These are phyloP conservation scores for Helogale parvula DNA, from an alignment of 2,113 vertebrate genomes.

Conservation along the genomic window DNA sequence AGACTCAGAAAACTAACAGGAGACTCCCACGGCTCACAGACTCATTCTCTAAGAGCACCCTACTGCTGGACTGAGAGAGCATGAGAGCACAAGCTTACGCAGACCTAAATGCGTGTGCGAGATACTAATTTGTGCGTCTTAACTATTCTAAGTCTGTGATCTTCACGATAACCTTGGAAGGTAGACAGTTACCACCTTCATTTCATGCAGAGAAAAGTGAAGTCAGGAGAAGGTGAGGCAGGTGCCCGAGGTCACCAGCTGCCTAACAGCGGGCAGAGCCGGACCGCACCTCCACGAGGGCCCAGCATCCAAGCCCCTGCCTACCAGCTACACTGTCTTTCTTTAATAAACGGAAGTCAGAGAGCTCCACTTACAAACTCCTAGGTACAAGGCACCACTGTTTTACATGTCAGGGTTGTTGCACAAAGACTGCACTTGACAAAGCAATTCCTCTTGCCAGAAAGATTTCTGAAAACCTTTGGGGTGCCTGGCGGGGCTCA, in stretches of 20 bases:
- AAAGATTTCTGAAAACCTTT: neutral
- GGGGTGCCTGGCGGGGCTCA: too few relatives aligned
- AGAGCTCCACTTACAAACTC: neutral
- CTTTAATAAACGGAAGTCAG: too few relatives aligned
- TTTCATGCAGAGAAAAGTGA: neutral
- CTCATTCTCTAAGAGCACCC: neutral
- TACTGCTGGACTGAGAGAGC: neutral
- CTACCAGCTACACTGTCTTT: neutral
- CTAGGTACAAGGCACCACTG: neutral
- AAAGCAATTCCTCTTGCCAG: neutral
- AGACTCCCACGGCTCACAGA: neutral
- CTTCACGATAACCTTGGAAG: neutral
- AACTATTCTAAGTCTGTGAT: neutral
- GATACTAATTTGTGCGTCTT: neutral
- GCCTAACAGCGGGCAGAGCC: neutral
- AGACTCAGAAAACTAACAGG: rapidly evolving
- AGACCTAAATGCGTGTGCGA: rapidly evolving
- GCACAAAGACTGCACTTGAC: neutral
- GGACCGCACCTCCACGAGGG: neutral
- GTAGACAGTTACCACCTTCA: neutral
- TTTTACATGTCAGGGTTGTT: neutral
- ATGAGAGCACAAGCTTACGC: too few relatives aligned
- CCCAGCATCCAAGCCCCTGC: neutral
- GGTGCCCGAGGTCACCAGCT: neutral
- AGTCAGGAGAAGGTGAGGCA: neutral